Conservation (phyloP, 2,113 vertebrate genomes). For the Mormyrus lacerda region DNA sequence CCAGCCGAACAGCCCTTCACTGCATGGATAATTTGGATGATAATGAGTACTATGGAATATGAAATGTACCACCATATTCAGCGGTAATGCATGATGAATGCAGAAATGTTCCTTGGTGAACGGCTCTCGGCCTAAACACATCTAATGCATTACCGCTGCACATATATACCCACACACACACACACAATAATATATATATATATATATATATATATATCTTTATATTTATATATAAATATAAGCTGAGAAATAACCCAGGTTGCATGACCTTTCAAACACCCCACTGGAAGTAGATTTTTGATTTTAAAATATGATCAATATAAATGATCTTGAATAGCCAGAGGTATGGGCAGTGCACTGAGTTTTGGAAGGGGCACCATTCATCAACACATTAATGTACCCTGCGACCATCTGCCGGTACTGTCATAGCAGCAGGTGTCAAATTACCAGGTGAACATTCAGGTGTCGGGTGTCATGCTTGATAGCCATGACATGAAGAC, state of each 20-base stretch:
- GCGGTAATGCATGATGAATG: neutral
- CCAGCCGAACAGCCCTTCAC: neutral
- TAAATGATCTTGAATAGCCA: neutral
- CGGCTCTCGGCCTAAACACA: neutral
- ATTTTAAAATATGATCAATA: neutral
- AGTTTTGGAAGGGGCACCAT: neutral
- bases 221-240: neutral
- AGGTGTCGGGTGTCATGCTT: constrained; percentile 13
- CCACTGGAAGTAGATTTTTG: neutral
- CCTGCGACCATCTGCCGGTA: neutral
- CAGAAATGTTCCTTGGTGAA: neutral
- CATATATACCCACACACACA: neutral
- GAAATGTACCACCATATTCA: neutral
- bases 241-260: neutral
- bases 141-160: neutral
- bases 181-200: neutral
- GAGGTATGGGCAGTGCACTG: neutral
- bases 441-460: constrained; percentile 17
- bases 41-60: neutral
- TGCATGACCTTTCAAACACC: neutral
- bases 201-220: neutral
- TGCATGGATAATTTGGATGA: neutral
- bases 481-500: neutral
- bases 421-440: neutral
- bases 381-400: neutral